Base-by-base conservation (phyloP, 92 coral and sea anemone species). In the Epizoanthus illoricatus region DNA sequence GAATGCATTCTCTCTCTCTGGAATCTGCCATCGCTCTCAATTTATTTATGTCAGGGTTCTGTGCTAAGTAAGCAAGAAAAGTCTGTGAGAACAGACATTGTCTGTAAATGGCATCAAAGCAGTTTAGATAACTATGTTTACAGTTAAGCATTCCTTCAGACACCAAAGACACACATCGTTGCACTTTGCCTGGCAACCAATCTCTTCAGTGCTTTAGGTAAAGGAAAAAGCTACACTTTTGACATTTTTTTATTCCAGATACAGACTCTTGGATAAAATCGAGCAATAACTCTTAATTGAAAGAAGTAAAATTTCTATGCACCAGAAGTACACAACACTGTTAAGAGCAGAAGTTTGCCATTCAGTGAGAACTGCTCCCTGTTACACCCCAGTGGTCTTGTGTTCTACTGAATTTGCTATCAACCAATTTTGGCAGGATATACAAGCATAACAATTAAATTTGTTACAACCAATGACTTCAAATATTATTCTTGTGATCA, bases 61-160 rank as follows among this genome's bases (percentile, higher is more conserved):
- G 7, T 45, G 71, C 82, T 78, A 63, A 45, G 71, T 78, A 64
- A 78, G 67, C 60, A 78, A 78, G 60, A 78, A 63, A 43, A 63
- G 43, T 18, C 40, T n/a, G 45, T 78, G 71, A 78, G 82, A 78
- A 78, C 18, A 68, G 72, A n/a, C 11, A 13, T 39, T 39, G 49
- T 3, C n/a, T 39, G 20, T 42, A 43, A 23, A 4, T 62, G 16
- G 16, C 13, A 39, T 41, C 24, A 21, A 42, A 20, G 33, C 8
- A 3, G 2, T 28, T 64, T 41, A 42, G 28, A 49, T 49, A 8
- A 49, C 56, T 49, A 7, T 49, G 8, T 49, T 49, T 49, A 49
- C 56, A 62, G 65, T 62, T 41, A 21, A 5, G 16, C 54, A 78
- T 78, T 64, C 71, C 71, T 78, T 61, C 13, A 45, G 66, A 21